Percentiles rank a stretch among this genome's conserved stretches.
Conservation (phyloP, 2,888 invertebrate genomes). For the Cantharis rufa region DNA sequence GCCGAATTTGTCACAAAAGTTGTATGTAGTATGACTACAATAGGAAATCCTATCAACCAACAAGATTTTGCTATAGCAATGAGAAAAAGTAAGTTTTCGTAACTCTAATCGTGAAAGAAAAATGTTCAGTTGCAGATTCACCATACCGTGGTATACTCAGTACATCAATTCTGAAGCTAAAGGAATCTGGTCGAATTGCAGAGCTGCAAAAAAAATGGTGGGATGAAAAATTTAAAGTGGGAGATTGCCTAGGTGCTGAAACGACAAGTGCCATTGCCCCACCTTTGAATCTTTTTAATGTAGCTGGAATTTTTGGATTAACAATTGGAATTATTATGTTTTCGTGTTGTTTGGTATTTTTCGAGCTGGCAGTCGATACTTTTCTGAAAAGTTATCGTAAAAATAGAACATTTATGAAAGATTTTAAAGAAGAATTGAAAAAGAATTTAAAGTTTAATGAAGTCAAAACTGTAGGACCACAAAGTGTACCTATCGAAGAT, state of each 20-base stretch:
- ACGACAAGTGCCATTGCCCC: slow-evolving; percentile 31
- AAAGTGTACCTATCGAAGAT: neutral
- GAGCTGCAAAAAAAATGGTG: slow-evolving; percentile 79
- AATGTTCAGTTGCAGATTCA: slow-evolving; percentile 53
- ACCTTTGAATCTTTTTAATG: slow-evolving; percentile 70
- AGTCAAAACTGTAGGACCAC: neutral
- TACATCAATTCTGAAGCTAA: slow-evolving; percentile 72
- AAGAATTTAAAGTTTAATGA: slow-evolving; percentile 68
- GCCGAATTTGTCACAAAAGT: slow-evolving; percentile 82
- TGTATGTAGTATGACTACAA: slow-evolving; percentile 72
- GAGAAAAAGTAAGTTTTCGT: slow-evolving; percentile 41
- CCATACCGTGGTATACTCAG: slow-evolving; percentile 71
- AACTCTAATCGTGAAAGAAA: neutral
- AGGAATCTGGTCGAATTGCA: slow-evolving; percentile 72
- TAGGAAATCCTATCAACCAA: slow-evolving; percentile 74
- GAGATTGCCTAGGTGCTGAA: slow-evolving; percentile 60
- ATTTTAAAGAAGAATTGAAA: slow-evolving; percentile 68
- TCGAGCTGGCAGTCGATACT: slow-evolving; percentile 68
- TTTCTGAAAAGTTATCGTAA: slow-evolving; percentile 36
- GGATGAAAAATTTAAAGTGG: slow-evolving; percentile 71
- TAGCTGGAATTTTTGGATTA: slow-evolving; percentile 79
- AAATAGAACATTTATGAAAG: slow-evolving; percentile 67
- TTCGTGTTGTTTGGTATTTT: slow-evolving; percentile 67
- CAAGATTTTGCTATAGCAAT: slow-evolving; percentile 57
- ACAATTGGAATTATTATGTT: slow-evolving; percentile 67